Percentiles rank a stretch among this genome's conserved stretches.
These are phyloP conservation scores for Thyatira batis DNA, from an alignment of 2,888 invertebrate species.

Conservation along the genomic window DNA sequence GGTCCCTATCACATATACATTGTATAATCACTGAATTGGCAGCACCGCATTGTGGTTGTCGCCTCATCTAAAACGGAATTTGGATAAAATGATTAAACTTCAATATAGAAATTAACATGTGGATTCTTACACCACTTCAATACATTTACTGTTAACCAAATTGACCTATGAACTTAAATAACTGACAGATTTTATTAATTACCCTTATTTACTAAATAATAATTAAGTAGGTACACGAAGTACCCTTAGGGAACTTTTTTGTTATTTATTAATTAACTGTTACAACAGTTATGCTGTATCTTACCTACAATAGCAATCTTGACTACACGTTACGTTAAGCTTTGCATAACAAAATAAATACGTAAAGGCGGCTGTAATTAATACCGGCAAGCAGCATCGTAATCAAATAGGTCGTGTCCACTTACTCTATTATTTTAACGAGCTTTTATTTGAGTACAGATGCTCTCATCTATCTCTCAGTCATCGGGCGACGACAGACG, in stretches of 20 bases:
- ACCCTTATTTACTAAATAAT: too few species aligned
- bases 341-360: conserved; percentile 7
- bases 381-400: background rate
- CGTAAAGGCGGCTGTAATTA: background rate
- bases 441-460: conserved; percentile 32
- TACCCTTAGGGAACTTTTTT: too few species aligned
- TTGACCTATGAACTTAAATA: too few species aligned
- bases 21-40: conserved; percentile 53
- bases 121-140: too few species aligned
- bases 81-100: too few species aligned
- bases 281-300: background rate
- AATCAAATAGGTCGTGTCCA: background rate
- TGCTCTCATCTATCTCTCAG: conserved; percentile 38
- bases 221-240: too few species aligned
- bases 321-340: conserved; percentile 9
- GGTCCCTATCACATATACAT: conserved; percentile 16
- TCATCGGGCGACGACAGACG: conserved; percentile 19
- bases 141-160: too few species aligned
- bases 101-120: too few species aligned
- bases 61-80: background rate
- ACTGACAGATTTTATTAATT: too few species aligned
- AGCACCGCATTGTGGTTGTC: conserved; percentile 23
- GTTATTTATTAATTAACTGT: background rate
- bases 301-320: conserved; percentile 4
- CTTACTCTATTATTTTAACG: conserved; percentile 20